Conservation (phyloP, 2,113 vertebrate genomes). For the Probosciger aterrimus region DNA sequence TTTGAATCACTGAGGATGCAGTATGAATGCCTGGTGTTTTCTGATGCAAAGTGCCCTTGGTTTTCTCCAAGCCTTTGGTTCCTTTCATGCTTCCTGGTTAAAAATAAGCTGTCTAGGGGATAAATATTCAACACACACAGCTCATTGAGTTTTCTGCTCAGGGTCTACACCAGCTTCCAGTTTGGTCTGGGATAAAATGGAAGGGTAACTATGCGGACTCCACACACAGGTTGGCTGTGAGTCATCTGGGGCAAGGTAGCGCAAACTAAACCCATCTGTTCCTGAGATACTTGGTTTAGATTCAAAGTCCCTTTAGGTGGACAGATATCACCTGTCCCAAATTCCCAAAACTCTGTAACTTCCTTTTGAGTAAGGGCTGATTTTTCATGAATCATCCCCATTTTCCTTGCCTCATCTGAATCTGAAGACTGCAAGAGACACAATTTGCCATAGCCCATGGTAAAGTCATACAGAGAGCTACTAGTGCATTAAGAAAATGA, state of each 20-base stretch:
- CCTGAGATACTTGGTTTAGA: not conserved
- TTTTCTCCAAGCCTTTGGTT: not conserved
- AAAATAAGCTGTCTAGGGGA: not conserved
- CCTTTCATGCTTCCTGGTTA: not conserved
- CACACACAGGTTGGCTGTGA: not conserved
- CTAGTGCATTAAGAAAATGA: not conserved
- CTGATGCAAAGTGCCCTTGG: not conserved
- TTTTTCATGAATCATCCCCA: not conserved
- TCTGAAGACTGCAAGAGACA: not conserved
- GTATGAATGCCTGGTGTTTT: not conserved
- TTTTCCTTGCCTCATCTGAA: not conserved
- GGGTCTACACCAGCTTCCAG: not conserved
- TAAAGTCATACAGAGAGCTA: not conserved
- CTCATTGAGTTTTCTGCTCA: not conserved
- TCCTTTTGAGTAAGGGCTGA: not conserved
- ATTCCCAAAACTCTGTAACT: not conserved
- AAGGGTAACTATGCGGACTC: not conserved
- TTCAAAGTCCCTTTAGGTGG: not conserved
- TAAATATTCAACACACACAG: not conserved
- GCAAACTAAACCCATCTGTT: not conserved
- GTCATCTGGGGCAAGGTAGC: not conserved
- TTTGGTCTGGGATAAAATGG: not conserved
- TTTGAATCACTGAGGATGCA: not conserved
- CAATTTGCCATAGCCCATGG: not conserved
- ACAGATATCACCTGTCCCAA: not conserved